phyloP scores from a whole-genome alignment of 2,113 vertebrate species.

The Telmatochromis sp. region DNA sequence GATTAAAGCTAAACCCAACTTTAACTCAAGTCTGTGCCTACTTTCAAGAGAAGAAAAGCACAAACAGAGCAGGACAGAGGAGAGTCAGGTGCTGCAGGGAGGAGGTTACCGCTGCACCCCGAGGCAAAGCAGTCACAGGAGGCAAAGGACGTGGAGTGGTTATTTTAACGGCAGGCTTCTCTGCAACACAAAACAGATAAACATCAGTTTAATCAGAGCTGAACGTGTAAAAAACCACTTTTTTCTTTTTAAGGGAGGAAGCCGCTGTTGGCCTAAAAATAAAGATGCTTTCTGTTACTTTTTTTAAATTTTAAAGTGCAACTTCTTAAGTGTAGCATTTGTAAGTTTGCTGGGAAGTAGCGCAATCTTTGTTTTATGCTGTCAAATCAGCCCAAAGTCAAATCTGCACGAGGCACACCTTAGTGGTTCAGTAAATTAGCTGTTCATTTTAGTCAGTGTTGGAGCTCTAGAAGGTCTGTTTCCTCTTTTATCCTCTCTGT shows the following conservation, averaged over 20 bases:
- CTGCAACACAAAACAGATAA: neutral
- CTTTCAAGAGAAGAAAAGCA: neutral
- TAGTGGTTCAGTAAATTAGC: neutral
- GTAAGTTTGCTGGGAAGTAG: neutral
- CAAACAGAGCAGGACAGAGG: neutral
- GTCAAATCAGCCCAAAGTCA: neutral
- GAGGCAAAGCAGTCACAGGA: neutral
- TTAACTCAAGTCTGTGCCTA: neutral
- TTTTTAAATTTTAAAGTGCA: neutral
- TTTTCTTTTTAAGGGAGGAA: neutral
- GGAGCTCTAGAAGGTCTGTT: neutral
- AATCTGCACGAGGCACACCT: neutral
- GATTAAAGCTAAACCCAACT: neutral
- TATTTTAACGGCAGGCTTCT: neutral
- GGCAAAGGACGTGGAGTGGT: neutral
- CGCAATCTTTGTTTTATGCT: neutral
- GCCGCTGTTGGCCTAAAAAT: neutral
- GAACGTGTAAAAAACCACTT: neutral
- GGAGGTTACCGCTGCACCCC: neutral
- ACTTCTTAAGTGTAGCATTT: neutral
- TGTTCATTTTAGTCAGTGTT: neutral
- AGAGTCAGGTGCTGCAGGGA: neutral
- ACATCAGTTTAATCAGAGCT: neutral
- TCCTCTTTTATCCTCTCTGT: neutral
- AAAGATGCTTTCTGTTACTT: neutral